Conservation (phyloP, 2,888 invertebrate genomes). For the Chydorus sphaericus region DNA sequence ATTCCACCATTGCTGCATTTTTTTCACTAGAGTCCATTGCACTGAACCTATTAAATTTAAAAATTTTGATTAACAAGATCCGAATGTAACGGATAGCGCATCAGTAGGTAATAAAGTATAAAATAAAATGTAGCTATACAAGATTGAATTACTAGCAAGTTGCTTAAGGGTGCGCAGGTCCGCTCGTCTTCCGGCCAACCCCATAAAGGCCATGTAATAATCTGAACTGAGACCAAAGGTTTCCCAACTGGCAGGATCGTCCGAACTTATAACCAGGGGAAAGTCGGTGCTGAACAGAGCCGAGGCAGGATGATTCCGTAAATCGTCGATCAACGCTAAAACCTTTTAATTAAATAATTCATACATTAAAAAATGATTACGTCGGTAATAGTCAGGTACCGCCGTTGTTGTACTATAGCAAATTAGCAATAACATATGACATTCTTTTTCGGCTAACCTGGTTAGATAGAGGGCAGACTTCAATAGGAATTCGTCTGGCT, state of each 20-base stretch:
- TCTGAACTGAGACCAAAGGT: constrained; percentile 56
- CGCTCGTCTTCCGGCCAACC: constrained; percentile 47
- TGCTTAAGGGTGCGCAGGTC: constrained; percentile 57
- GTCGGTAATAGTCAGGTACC: too few relatives aligned
- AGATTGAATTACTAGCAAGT: constrained; percentile 54
- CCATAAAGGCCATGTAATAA: constrained; percentile 62
- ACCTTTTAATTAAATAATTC: constrained; percentile 29
- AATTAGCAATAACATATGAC: constrained; percentile 22
- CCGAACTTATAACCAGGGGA: constrained; percentile 60
- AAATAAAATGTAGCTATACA: constrained; percentile 18
- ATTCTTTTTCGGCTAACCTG: too few relatives aligned
- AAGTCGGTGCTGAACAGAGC: constrained; percentile 46
- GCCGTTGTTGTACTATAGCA: too few relatives aligned
- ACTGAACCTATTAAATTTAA: constrained; percentile 43
- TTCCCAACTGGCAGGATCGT: constrained; percentile 66
- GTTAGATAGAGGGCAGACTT: constrained; percentile 66
- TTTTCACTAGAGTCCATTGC: constrained; percentile 38
- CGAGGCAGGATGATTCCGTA: constrained; percentile 59
- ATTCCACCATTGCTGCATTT: constrained; percentile 34
- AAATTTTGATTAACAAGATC: too few relatives aligned
- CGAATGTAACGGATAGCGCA: too few relatives aligned
- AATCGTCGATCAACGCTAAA: constrained; percentile 48
- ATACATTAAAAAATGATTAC: too few relatives aligned
- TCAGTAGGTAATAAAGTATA: too few relatives aligned
- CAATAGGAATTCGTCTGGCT: constrained; percentile 47